A percentile compares a stretch with the other conserved stretches of the same genome.
Conservation (phyloP, 2,888 invertebrate species). For the Choreutis nemorana region DNA sequence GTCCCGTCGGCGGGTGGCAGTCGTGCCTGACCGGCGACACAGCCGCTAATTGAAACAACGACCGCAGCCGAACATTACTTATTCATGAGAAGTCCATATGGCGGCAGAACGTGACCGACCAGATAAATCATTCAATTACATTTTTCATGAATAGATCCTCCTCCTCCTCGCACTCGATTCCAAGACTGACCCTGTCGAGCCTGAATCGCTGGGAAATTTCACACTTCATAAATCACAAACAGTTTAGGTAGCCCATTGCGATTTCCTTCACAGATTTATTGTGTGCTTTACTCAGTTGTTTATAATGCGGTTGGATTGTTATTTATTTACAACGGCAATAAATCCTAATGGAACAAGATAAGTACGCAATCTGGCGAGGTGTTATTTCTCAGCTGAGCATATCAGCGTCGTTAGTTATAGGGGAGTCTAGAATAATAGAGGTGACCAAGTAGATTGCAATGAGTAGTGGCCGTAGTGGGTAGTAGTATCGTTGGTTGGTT, state of each 20-base stretch:
- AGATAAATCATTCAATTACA: slow-evolving; percentile 62
- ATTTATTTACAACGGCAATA: slow-evolving; percentile 13
- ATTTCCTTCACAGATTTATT: slow-evolving; percentile 13
- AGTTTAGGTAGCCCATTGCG: slow-evolving; percentile 10
- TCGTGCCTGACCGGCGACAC: slow-evolving; percentile 47
- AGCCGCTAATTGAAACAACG: slow-evolving; percentile 66
- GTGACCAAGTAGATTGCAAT: too few relatives aligned
- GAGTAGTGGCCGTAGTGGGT: too few relatives aligned
- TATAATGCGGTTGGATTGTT: slow-evolving; percentile 14
- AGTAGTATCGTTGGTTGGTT: too few relatives aligned
- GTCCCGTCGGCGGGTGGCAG: slow-evolving; percentile 26
- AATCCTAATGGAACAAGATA: slow-evolving; percentile 19
- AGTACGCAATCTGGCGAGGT: slow-evolving; percentile 20
- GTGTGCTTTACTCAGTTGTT: slow-evolving; percentile 20
- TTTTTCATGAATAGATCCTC: slow-evolving; percentile 43
- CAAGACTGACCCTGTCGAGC: slow-evolving; percentile 1
- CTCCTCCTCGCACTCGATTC: too few relatives aligned
- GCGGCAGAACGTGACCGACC: slow-evolving; percentile 56
- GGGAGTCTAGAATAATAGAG: too few relatives aligned
- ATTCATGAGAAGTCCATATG: slow-evolving; percentile 65
- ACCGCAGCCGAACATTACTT: slow-evolving; percentile 58
- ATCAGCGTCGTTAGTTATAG: slow-evolving; percentile 16
- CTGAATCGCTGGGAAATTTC: too few relatives aligned
- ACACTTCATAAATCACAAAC: slow-evolving; percentile 8
- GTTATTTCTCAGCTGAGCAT: too few relatives aligned